Evolutionary conservation across 2,797 vertebrate genomes (phyloP).

Genomic region (Natrix natrix): DNA sequence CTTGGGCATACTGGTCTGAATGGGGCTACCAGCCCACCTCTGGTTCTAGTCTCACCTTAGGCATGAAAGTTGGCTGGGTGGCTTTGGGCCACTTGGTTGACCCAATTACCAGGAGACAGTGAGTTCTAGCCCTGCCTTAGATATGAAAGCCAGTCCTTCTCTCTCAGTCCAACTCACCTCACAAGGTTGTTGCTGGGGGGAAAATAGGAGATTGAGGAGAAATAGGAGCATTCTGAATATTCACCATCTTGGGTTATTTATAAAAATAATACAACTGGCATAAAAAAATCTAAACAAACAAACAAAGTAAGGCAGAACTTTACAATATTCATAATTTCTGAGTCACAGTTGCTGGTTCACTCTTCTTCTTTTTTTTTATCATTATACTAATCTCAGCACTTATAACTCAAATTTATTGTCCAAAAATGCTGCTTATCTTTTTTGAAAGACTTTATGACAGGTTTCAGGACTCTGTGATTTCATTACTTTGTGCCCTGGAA

Average conservation of each 20-base stretch:
- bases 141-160: background rate
- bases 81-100: too few species aligned
- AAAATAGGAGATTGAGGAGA: background rate
- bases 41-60: too few species aligned
- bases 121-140: background rate
- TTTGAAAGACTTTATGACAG: slow-evolving; percentile 35
- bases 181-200: background rate
- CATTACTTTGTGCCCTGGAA: slow-evolving; percentile 37
- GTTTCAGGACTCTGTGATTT: background rate
- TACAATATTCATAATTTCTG: slow-evolving; percentile 10
- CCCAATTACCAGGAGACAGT: too few species aligned
- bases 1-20: too few species aligned
- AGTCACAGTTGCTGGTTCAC: slow-evolving; percentile 19
- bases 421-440: background rate
- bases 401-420: slow-evolving; percentile 8
- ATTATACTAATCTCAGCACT: slow-evolving; percentile 6
- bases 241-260: background rate
- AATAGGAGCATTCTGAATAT: background rate
- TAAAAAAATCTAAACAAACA: background rate
- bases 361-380: background rate
- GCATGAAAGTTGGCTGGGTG: too few species aligned
- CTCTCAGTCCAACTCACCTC: background rate
- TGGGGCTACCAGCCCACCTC: too few species aligned
- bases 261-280: background rate
- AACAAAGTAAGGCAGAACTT: background rate